phyloP scores from a whole-genome alignment of 2,113 vertebrate species.

The Cottus gobio region DNA sequence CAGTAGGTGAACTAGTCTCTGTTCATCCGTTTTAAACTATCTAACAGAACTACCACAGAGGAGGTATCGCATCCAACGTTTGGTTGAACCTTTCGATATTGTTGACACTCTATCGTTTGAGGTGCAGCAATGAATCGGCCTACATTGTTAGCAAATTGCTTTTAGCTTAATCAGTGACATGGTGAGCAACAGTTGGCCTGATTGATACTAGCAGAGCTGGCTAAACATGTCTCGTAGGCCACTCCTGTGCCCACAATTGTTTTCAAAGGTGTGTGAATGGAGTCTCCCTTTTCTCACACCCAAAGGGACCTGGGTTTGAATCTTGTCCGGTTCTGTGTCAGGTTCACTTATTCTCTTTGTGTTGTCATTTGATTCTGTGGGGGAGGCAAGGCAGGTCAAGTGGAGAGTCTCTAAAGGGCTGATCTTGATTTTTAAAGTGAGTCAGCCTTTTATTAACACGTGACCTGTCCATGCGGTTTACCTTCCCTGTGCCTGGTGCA shows the following conservation, averaged over 20 bases:
- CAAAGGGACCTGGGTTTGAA: background rate
- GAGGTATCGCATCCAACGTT: too few relatives aligned
- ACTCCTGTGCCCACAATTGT: conserved; percentile 22
- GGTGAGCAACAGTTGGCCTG: conserved; percentile 24
- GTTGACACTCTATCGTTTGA: conserved; percentile 35
- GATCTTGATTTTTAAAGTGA: conserved; percentile 5
- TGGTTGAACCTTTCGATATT: conserved; percentile 17
- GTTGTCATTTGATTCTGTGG: background rate
- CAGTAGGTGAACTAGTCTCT: conserved; percentile 42
- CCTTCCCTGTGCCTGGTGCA: background rate
- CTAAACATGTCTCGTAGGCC: conserved; percentile 67
- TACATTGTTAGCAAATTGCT: conserved; percentile 46
- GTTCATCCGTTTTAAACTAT: conserved; percentile 13
- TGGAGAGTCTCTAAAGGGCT: background rate
- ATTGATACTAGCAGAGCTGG: conserved; percentile 70
- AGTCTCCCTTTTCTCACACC: background rate
- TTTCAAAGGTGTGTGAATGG: conserved; percentile 20
- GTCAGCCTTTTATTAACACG: conserved; percentile 6
- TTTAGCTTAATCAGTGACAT: conserved; percentile 38
- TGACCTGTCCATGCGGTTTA: conserved; percentile 15
- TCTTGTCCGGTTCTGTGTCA: background rate
- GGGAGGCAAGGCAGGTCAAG: background rate
- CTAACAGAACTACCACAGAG: background rate
- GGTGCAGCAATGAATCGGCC: conserved; percentile 35
- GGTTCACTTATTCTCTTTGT: background rate